Evolutionary conservation across 2,113 vertebrate species (phyloP), one percentile per base, ranked within the genome.

Genomic region (Ranitomeya variabilis): DNA sequence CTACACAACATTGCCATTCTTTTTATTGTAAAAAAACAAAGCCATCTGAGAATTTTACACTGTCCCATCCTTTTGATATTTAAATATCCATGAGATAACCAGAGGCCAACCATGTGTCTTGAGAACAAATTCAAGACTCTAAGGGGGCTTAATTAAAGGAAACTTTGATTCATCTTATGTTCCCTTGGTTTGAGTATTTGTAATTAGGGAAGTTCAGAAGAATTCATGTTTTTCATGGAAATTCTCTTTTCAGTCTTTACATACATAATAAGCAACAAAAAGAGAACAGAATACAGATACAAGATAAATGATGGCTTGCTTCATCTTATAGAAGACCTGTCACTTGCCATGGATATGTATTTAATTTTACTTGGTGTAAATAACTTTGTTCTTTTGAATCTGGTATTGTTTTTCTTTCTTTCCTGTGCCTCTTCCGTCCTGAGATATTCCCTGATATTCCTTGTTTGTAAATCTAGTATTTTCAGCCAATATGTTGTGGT

Each of bases 141-240:
- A 60, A 60, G 78, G 54, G 78, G 78, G 31, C 55, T 37, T 80
- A 59, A 80, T 80, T 80, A 80, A 60, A 80, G 78, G 55, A 80
- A 59, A 55, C 78, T 60, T 80, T 80, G 78, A 80, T 80, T 80
- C 23, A 31, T 80, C 78, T 60, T 9, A 60, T 37, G 55, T 80
- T 55, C 19, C 78, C 26, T 31, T 80, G 55, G 78, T 60, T 57
- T n/a, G 19, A n/a, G 37, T 55, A 80, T 59, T 59, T 80, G n/a
- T 57, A 59, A 76, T 76, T 55, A 80, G 54, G 7, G 55, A 14
- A 59, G 55, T 59, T 80, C 78, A 26, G n/a, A 59, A 23, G 78
- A 60, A 80, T 80, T 59, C 55, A 80, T 26, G 13, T 26, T 80
- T 80, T 23, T 26, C 8, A 60, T 31, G n/a, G 37, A 76, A 45